A percentile compares a stretch with the other conserved stretches of the same genome.
Conservation (phyloP, 2,797 vertebrate genomes). For the Bradypodion ventrale region DNA sequence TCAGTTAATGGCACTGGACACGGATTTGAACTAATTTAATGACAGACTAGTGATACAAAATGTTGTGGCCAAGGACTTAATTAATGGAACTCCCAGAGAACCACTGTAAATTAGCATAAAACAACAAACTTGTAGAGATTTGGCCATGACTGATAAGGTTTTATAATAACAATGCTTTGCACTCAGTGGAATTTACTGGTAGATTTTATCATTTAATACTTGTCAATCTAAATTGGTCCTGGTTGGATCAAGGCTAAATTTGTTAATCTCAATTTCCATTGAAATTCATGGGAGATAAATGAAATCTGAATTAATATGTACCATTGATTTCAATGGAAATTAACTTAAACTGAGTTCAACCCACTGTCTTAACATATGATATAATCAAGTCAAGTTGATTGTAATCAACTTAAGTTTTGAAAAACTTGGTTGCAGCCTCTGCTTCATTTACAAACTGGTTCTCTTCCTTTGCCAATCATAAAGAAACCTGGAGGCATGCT, state of each 20-base stretch:
- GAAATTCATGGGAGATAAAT: no score
- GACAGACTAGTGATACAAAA: background rate
- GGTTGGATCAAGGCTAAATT: background rate
- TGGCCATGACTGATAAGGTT: background rate
- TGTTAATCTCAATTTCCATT: background rate
- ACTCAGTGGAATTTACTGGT: background rate
- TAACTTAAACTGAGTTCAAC: background rate
- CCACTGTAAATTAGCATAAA: background rate
- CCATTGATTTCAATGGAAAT: background rate
- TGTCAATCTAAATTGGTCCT: background rate
- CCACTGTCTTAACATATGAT: background rate
- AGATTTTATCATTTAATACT: background rate
- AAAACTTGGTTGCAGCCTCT: background rate
- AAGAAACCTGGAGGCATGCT: background rate
- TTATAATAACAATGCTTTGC: background rate
- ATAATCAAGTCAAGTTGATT: no score
- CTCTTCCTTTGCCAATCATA: background rate
- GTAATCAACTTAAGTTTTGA: background rate
- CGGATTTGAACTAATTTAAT: conserved; percentile 1
- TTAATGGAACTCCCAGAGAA: background rate
- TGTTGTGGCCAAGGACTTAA: background rate
- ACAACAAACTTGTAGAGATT: background rate
- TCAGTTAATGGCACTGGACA: conserved; percentile 7
- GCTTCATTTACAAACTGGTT: background rate
- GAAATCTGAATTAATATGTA: no score